Evolutionary conservation across 2,113 vertebrate species (phyloP).

Genomic region (Scalopus aquaticus): DNA sequence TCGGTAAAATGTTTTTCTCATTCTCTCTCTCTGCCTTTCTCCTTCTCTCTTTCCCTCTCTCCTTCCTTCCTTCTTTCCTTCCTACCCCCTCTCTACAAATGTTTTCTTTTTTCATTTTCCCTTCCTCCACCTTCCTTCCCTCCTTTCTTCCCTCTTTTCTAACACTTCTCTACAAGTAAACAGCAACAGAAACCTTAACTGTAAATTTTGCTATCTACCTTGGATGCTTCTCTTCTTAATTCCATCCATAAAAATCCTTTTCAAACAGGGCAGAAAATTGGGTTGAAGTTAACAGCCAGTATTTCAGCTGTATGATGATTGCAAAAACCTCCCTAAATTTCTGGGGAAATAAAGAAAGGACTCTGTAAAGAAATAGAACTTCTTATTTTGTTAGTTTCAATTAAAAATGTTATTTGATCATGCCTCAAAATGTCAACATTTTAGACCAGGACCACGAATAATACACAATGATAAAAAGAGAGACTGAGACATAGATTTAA

Average conservation of each 20-base stretch:
- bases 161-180: not conserved
- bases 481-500: not conserved
- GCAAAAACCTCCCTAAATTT: constrained; percentile 15
- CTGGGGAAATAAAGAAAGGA: not conserved
- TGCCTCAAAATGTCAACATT: constrained; percentile 9
- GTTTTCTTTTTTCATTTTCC: not conserved
- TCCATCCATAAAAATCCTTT: constrained; percentile 55
- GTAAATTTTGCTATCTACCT: constrained; percentile 48
- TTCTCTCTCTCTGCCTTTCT: not conserved
- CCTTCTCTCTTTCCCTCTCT: not conserved
- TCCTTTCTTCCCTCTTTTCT: no score
- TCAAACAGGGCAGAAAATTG: constrained; percentile 67
- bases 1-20: not conserved
- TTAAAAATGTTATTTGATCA: constrained; percentile 21
- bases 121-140: no score
- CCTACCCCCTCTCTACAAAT: not conserved
- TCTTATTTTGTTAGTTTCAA: not conserved
- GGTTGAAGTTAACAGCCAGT: constrained; percentile 50
- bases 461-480: not conserved
- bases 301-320: constrained; percentile 28
- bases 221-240: constrained; percentile 5
- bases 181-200: not conserved
- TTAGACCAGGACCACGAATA: not conserved
- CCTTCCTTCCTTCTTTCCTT: rapidly evolving
- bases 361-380: not conserved